Base-by-base conservation (phyloP, 1,140 invertebrate genomes). In the Zaprionus ghesquierei region DNA sequence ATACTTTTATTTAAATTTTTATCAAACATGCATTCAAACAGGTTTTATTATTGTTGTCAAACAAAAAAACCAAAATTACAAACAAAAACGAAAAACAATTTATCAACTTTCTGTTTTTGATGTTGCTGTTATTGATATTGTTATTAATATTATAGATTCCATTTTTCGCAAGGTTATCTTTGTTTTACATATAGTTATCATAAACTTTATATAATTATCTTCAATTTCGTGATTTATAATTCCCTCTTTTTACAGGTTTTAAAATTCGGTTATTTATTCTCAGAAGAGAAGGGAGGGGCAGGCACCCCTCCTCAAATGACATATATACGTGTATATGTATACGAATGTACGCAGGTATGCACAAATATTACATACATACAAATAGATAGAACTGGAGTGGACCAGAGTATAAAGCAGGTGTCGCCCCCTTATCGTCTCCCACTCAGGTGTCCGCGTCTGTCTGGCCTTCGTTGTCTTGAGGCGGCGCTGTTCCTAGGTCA, bases 261-360 rank as follows among this genome's bases (percentile, higher is more conserved):
- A 82, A 82, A 82, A 82, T 82, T 82, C 79, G 79, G 75, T 82
- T 82, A 82, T 82, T 74, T 35, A 73, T 35, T 61, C 46, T 41
- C 35, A 15, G 35, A 41, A 41, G 35, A 41, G 35, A 41, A 41
- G 35, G 35, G 35, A 6, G n/a, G 4, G 6, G 5, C 6, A 2
- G 5, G n/a, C 35, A 15, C 35, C n/a, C n/a, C 35, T 41, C 35
- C n/a, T n/a, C n/a, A 6, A 41, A 41, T 58, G 70, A 71, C 64
- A 79, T 80, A 73, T 54, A 84, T 46, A 69, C 58, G 60, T 53
- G 35, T 64, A 51, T 53, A 60, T 68, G 18, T 68, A 44, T 74
- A 50, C 35, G 35, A 71, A 68, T 81, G 68, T 56, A 35, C 59
- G 56, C 27, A 53, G 50, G 56, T 55, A 62, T 79, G 66, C 44